Conservation (phyloP, 2,888 invertebrate genomes). For the Tachystola acroxantha region DNA sequence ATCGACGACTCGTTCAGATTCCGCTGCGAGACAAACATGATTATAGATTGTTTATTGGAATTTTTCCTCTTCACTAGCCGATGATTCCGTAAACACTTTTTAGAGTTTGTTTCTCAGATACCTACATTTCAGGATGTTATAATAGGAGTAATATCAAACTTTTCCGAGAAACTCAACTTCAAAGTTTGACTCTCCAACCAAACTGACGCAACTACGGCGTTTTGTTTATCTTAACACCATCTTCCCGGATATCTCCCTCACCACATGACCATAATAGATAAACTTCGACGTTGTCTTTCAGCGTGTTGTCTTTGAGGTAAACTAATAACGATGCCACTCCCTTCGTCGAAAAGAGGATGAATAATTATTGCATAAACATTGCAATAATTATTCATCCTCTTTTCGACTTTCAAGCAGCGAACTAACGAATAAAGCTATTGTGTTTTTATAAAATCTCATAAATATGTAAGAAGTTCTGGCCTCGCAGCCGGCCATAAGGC, state of each 20-base stretch:
- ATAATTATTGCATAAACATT: not conserved
- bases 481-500: constrained; percentile 24
- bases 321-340: not conserved
- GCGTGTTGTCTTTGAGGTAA: not conserved
- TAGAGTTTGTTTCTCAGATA: not conserved
- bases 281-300: constrained; percentile 7
- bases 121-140: not conserved
- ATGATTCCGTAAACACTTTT: not conserved
- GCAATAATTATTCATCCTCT: no score
- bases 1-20: constrained; percentile 32
- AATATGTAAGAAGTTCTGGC: constrained; percentile 46
- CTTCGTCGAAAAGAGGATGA: not conserved
- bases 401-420: no score
- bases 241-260: constrained; percentile 7
- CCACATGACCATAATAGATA: constrained; percentile 11
- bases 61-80: constrained; percentile 6
- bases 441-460: constrained; percentile 31
- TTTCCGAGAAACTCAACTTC: constrained; percentile 2
- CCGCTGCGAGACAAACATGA: constrained; percentile 22
- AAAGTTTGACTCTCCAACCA: constrained; percentile 3
- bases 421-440: not conserved
- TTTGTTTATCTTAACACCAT: constrained; percentile 13
- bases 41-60: constrained; percentile 25
- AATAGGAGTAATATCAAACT: constrained; percentile 2
- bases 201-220: constrained; percentile 10